Conservation (phyloP, 2,113 vertebrate genomes). For the Hippocampus mohnikei region DNA sequence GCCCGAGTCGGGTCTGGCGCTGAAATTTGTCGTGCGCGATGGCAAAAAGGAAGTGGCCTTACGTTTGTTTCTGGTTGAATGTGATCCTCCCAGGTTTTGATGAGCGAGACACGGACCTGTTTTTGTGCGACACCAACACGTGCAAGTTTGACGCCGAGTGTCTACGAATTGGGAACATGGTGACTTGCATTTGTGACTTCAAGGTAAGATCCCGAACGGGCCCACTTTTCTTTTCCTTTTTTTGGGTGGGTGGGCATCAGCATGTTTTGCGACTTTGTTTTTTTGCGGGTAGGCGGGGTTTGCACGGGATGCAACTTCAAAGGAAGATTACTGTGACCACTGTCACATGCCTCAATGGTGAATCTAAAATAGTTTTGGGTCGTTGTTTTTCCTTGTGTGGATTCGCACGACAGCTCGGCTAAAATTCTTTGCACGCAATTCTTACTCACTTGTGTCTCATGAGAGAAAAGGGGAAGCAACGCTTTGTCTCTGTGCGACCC, state of each 20-base stretch:
- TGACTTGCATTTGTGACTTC: slow-evolving; percentile 98
- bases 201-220: slow-evolving; percentile 81
- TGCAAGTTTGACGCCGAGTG: slow-evolving; percentile 99
- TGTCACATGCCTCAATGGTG: no score
- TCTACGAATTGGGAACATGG: slow-evolving; percentile 95
- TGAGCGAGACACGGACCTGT: slow-evolving; percentile 97
- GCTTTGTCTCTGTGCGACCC: not conserved
- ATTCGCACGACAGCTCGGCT: not conserved
- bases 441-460: not conserved
- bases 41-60: slow-evolving; percentile 30
- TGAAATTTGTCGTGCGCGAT: slow-evolving; percentile 9
- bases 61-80: slow-evolving; percentile 66
- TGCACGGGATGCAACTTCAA: no score
- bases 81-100: slow-evolving; percentile 82
- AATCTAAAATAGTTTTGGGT: not conserved
- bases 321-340: no score
- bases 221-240: not conserved
- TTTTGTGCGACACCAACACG: slow-evolving; percentile 97
- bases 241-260: not conserved
- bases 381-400: not conserved
- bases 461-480: not conserved
- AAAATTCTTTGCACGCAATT: not conserved
- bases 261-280: not conserved
- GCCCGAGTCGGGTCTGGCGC: not conserved
- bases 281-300: no score